Conservation (phyloP, 2,797 vertebrate species). For the Pseudochromis fuscus region DNA sequence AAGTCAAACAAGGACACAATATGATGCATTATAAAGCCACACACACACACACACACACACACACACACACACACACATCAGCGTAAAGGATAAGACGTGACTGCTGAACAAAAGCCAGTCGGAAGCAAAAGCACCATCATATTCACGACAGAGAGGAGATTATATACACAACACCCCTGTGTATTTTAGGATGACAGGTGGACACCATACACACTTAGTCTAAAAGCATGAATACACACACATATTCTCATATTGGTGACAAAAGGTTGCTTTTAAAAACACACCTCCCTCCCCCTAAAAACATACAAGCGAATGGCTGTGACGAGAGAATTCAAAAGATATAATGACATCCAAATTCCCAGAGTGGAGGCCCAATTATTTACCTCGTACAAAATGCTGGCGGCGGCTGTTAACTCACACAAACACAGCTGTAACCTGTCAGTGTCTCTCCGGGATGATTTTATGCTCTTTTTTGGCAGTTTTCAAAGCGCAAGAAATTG, state of each 20-base stretch:
- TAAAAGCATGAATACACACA: neutral
- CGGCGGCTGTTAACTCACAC: constrained; percentile 34
- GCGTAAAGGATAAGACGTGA: constrained; percentile 22
- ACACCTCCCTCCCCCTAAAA: no score
- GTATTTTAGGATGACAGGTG: constrained; percentile 33
- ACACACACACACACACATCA: neutral
- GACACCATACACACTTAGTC: neutral
- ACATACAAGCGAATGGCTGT: constrained; percentile 14
- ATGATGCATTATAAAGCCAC: constrained; percentile 4
- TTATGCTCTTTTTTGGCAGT: constrained; percentile 41
- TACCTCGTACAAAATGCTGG: constrained; percentile 25
- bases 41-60: neutral
- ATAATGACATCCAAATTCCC: constrained; percentile 37
- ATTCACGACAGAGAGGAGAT: constrained; percentile 10
- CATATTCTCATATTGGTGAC: neutral
- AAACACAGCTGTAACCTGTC: constrained; percentile 48
- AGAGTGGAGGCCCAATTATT: constrained; percentile 44
- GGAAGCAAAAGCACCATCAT: neutral
- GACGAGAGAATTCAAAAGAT: constrained; percentile 40
- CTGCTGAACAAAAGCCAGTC: constrained; percentile 23
- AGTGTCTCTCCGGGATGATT: constrained; percentile 18
- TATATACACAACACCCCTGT: constrained; percentile 7
- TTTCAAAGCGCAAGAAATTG: constrained; percentile 37
- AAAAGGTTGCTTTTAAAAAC: constrained; percentile 32
- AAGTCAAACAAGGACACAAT: constrained; percentile 1